Evolutionary conservation across 2,888 invertebrate species (phyloP), one percentile per base, ranked within the genome.

Genomic region (Morpho helenor): DNA sequence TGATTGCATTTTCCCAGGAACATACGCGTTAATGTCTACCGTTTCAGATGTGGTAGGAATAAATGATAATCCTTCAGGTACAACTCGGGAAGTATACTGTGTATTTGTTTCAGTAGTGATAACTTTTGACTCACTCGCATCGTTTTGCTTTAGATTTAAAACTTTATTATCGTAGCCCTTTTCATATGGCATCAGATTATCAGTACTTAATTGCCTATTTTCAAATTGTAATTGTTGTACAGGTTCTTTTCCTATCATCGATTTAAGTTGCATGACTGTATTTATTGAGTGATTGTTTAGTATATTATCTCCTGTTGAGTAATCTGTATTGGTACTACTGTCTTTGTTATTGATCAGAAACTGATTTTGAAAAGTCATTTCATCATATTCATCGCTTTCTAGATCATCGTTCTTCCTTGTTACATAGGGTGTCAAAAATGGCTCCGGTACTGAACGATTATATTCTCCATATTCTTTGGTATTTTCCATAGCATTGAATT

Each of bases 401-500:
- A 23, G 16, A n/a, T 53, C 43, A 7, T 64, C 61, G 16, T 64
- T 61, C 49, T 60, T 61, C 8, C 62, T 59, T 22, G 63, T 65
- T 7, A 67, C 70, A 42, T 71, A 71, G 43, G 73, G 71, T 43
- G 69, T 73, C 40, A 69, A 67, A 52, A 73, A 75, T 5, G 74
- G 72, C 45, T 66, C 51, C 44, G 64, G 65, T 2, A 61, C 58
- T 39, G 65, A 60, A 10, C 63, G 16, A 8, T 60, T 58, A 10
- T 62, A 67, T 7, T 64, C 58, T 31, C 44, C 54, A 23, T 55
- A 59, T 9, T 16, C 53, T 22, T 42, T 58, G 49, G 52, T 60
- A n/a, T 63, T 59, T 6, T 65, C 56, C 31, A 31, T 31, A 31
- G 31, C 3, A 50, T 54, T 70, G 70, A 51, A 66, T 41, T 46